These are phyloP conservation scores for Lithodes maja DNA, from an alignment of 2,888 invertebrate species.

Conservation along the genomic window DNA sequence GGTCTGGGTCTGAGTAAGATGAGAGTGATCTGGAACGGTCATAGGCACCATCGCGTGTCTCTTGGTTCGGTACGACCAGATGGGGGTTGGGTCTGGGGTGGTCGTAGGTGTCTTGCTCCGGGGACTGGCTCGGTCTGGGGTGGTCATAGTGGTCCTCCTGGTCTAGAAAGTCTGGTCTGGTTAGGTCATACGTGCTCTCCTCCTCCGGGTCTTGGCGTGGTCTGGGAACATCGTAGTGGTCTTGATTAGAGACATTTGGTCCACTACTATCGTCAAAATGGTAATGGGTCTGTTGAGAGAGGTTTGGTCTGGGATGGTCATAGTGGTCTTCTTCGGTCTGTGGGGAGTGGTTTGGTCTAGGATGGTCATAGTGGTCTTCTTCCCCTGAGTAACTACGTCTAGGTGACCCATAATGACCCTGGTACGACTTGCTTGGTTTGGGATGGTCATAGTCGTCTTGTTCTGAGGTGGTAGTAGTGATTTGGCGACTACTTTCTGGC, in stretches of 20 bases:
- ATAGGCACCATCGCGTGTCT: no score
- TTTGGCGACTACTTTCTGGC: no score
- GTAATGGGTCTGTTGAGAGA: neutral
- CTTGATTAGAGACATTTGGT: neutral
- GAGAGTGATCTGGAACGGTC: no score
- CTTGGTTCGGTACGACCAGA: no score
- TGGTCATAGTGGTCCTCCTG: no score
- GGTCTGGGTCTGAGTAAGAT: no score
- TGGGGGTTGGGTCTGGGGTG: neutral
- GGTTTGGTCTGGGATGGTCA: neutral
- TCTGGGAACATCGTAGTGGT: neutral
- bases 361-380: neutral
- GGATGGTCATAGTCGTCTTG: neutral
- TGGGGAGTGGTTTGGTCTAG: neutral
- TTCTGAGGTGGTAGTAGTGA: neutral
- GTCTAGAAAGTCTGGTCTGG: no score
- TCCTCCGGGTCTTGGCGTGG: neutral
- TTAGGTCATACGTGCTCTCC: no score
- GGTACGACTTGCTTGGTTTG: neutral
- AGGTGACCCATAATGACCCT: no score
- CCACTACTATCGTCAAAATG: no score
- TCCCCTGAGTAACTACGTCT: no score
- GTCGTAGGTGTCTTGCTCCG: neutral
- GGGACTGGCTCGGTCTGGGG: neutral
- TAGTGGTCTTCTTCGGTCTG: neutral